These are phyloP conservation scores for Neelides sp. DNA, from an alignment of 1,140 invertebrate genomes.

Conservation along the genomic window DNA sequence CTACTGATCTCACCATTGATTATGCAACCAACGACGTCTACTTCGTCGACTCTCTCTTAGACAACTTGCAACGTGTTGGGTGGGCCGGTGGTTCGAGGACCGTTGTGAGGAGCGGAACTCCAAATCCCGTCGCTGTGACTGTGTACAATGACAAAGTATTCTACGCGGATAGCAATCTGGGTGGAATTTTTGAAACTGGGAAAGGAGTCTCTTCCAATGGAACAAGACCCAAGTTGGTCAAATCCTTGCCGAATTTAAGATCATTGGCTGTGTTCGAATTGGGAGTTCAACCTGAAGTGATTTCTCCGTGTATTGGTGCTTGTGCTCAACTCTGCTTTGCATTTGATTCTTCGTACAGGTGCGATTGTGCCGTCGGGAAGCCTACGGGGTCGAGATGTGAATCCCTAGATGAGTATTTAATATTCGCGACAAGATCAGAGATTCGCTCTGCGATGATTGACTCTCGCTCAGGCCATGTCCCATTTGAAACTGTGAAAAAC, in stretches of 20 bases:
- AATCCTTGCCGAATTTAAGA: conserved; percentile 70
- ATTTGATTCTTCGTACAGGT: conserved; percentile 56
- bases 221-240: conserved; percentile 47
- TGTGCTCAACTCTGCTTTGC: conserved; percentile 95
- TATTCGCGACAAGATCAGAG: conserved; percentile 84
- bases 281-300: conserved; percentile 67
- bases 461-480: conserved; percentile 60
- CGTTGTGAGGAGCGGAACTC: conserved; percentile 73
- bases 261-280: conserved; percentile 82
- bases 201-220: conserved; percentile 22
- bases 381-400: conserved; percentile 54
- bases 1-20: conserved; percentile 85
- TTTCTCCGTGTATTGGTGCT: conserved; percentile 63
- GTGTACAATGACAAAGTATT: conserved; percentile 66
- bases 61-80: conserved; percentile 79
- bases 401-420: conserved; percentile 69
- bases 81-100: conserved; percentile 64
- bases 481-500: conserved; percentile 75
- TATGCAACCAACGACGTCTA: conserved; percentile 88
- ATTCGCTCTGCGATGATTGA: conserved; percentile 73
- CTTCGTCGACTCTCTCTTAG: conserved; percentile 87
- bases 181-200: conserved; percentile 57
- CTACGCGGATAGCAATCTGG: conserved; percentile 90
- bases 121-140: conserved; percentile 88
- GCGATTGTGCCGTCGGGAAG: conserved; percentile 82